Evolutionary conservation across 2,888 invertebrate species (phyloP), one percentile per base, ranked within the genome.

Genomic region (Adela reaumurella): DNA sequence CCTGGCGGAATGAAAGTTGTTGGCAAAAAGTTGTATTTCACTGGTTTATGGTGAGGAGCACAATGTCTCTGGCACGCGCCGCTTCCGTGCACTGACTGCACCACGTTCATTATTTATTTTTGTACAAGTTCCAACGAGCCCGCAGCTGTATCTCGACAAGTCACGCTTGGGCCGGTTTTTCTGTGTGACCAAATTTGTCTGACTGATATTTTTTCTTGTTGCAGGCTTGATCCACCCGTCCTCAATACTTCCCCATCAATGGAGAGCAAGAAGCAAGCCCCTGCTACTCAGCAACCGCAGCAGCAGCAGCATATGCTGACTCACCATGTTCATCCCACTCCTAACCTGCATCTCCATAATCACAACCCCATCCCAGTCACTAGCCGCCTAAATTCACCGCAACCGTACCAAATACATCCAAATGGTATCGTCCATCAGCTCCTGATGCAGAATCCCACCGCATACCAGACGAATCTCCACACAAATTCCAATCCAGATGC

Each of bases 151-250:
- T n/a, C n/a, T n/a, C n/a, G n/a, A n/a, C n/a, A n/a, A n/a, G n/a
- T n/a, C n/a, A n/a, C n/a, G n/a, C n/a, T n/a, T n/a, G n/a, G n/a
- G n/a, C n/a, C n/a, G n/a, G n/a, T n/a, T n/a, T n/a, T n/a, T n/a
- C n/a, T n/a, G n/a, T n/a, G n/a, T n/a, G n/a, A n/a, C n/a, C n/a
- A n/a, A n/a, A n/a, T n/a, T n/a, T n/a, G n/a, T n/a, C n/a, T n/a
- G n/a, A n/a, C n/a, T n/a, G n/a, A n/a, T n/a, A n/a, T 54, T 55
- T 59, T 53, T 54, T 51, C 49, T 73, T 70, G 66, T 77, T 78
- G 46, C 74, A 88, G 88, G 88, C 82, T 88, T 76, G 88, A 88
- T 65, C 86, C 87, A 63, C 86, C 88, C 57, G 82, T 83, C 63
- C 78, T 14, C 85, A 17, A 52, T 67, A 74, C 68, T 69, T 79